Percentiles rank a stretch among this genome's conserved stretches.
Evolutionary conservation across 2,797 vertebrate species (phyloP).

Genomic region (Taenioides sp.): DNA sequence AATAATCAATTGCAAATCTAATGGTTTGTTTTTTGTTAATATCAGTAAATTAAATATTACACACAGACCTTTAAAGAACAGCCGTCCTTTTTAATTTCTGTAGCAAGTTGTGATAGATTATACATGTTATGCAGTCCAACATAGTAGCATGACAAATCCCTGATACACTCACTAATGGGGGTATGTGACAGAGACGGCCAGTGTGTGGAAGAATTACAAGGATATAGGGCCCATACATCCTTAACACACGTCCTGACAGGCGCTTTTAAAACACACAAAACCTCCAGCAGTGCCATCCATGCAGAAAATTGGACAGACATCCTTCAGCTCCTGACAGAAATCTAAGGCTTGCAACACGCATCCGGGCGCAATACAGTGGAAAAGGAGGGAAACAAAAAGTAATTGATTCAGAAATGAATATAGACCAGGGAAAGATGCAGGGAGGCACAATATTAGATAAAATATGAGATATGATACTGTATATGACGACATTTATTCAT

Average conservation of each 20-base stretch:
- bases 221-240: slow-evolving; percentile 46
- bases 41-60: no score
- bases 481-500: neutral
- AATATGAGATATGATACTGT: slow-evolving; percentile 11
- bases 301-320: slow-evolving; percentile 81
- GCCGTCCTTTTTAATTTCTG: slow-evolving; percentile 22
- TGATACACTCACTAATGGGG: slow-evolving; percentile 44
- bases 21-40: neutral
- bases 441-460: slow-evolving; percentile 37
- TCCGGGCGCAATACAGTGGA: slow-evolving; percentile 56
- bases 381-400: slow-evolving; percentile 60
- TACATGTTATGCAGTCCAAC: slow-evolving; percentile 17
- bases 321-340: slow-evolving; percentile 72
- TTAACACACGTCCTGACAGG: slow-evolving; percentile 57
- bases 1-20: neutral
- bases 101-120: slow-evolving; percentile 10
- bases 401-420: slow-evolving; percentile 69
- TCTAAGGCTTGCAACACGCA: slow-evolving; percentile 58
- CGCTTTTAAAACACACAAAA: slow-evolving; percentile 65
- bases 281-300: slow-evolving; percentile 57
- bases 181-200: slow-evolving; percentile 55
- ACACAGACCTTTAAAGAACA: neutral
- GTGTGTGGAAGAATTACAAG: slow-evolving; percentile 43
- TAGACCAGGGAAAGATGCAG: slow-evolving; percentile 47
- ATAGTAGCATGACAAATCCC: slow-evolving; percentile 35